Evolutionary conservation across 2,113 vertebrate species (phyloP), one percentile per base, ranked within the genome.

Genomic region (Callaeas wilsoni): DNA sequence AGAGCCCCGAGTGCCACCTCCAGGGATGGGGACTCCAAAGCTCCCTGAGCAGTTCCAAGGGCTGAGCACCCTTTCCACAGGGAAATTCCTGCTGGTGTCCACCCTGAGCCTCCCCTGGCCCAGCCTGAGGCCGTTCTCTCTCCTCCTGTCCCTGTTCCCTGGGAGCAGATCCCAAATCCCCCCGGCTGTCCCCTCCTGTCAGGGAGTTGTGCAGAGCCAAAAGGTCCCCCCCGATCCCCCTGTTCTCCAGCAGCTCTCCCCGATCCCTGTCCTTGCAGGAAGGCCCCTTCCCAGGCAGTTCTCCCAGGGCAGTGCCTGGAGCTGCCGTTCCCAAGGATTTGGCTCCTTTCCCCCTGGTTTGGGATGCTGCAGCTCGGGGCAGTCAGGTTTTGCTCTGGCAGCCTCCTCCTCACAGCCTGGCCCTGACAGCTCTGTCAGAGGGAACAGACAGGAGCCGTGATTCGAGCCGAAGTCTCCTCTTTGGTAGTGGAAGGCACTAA

Each of bases 391-490:
- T 76, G 25, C 84, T 41, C 17, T 19, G 39, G 6, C 56, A 57
- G 3, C 30, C 82, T 92, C 50, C 70, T 92, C 32, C 78, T 87
- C 29, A 1, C 68, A 57, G 87, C 9, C 69, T 6, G 68, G 70
- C 42, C 16, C 33, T 88, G 91, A 56, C 93, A 96, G 89, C 91
- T 85, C 46, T 73, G 91, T 80, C 84, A 81, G 68, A 53, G 62
- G 47, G 68, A 33, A 84, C 75, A 77, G 96, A 75, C 91, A 94
- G 90, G 10, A 60, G 77, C 81, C 44, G 1, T 91, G 90, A 96
- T 91, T 21, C 12, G 37, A 95, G 80, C 64, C 78, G 92, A 94
- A 74, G 92, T 23, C 77, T 95, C 42, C 77, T 78, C 39, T 55
- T 41, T 87, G 92, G 27, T 13, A 27, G 87, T 30, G 21, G 76